Evolutionary conservation across 2,113 vertebrate genomes (phyloP).

Genomic region (Lophotis ruficrista): DNA sequence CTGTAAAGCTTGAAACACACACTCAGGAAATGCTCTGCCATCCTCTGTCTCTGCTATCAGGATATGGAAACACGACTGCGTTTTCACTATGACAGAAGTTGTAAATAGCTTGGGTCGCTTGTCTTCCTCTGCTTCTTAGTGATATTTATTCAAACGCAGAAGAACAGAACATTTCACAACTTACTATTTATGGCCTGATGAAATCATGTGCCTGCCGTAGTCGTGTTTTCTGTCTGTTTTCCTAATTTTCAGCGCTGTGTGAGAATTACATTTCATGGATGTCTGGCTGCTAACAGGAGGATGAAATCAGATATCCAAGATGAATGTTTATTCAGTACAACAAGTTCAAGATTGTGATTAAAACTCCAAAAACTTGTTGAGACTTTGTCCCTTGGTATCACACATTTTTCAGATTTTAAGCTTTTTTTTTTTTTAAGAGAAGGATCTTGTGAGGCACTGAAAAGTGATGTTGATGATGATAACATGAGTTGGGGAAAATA

Average conservation of each 20-base stretch:
- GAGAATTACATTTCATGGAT: neutral
- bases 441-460: neutral
- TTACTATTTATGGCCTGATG: conserved; percentile 19
- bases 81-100: neutral
- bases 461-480: neutral
- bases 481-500: neutral
- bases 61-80: neutral
- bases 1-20: neutral
- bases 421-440: neutral
- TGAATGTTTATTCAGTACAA: neutral
- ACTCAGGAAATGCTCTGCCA: neutral
- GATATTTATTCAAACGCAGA: conserved; percentile 3
- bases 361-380: neutral
- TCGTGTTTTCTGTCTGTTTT: neutral
- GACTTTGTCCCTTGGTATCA: neutral
- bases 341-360: neutral
- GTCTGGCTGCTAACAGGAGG: conserved; percentile 20
- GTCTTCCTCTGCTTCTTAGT: neutral
- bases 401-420: neutral
- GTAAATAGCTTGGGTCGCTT: neutral
- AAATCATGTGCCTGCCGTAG: neutral
- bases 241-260: neutral
- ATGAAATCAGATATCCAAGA: conserved; percentile 16
- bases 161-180: conserved; percentile 23
- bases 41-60: neutral